Evolutionary conservation across 1,140 invertebrate species (phyloP).

Genomic region (Heterodera carotae): DNA sequence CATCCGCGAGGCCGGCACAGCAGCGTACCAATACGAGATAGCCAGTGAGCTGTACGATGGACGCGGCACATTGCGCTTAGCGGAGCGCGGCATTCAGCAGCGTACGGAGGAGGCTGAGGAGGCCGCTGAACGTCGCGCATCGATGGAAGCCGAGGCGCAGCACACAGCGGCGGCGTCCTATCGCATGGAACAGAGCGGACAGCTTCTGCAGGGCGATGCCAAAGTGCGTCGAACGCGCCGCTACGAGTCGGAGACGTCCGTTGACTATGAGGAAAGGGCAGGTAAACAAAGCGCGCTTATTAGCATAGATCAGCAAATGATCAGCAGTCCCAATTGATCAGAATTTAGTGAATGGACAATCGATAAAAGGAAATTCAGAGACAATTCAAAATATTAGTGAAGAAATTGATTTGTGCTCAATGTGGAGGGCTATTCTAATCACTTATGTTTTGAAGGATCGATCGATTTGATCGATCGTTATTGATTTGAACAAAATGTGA

Average conservation of each 20-base stretch:
- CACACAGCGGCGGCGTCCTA: conserved; percentile 25
- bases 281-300: background rate
- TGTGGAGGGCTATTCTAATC: too few relatives aligned
- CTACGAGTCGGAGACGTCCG: conserved; percentile 47
- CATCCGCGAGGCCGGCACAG: conserved; percentile 15
- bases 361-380: too few relatives aligned
- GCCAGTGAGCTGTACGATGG: conserved; percentile 30
- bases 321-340: too few relatives aligned
- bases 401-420: too few relatives aligned
- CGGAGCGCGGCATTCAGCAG: conserved; percentile 5
- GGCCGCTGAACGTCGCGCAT: background rate
- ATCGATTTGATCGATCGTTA: background rate
- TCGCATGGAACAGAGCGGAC: conserved; percentile 34
- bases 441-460: too few relatives aligned
- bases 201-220: conserved; percentile 37
- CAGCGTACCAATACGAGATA: conserved; percentile 16
- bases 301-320: background rate
- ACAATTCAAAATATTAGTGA: too few relatives aligned
- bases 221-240: conserved; percentile 31
- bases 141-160: too few relatives aligned
- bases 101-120: conserved; percentile 24
- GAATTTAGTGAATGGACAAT: too few relatives aligned
- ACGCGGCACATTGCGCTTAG: conserved; percentile 4
- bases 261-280: conserved; percentile 35
- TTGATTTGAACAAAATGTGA: conserved; percentile 15